Base-by-base conservation (phyloP, 2,888 invertebrate species). In the Idaea aversata region DNA sequence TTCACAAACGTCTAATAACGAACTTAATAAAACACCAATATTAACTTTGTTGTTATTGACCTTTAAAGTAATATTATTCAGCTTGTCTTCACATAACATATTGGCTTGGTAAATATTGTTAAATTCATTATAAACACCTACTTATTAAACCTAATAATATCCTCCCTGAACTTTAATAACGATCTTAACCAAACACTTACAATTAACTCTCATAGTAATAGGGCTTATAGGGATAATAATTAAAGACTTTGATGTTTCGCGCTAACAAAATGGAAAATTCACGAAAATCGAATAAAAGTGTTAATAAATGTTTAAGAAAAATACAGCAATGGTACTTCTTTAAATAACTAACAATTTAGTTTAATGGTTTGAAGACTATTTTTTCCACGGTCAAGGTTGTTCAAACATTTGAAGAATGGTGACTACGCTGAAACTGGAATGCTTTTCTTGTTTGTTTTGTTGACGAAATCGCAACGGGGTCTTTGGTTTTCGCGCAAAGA, bases 81-180 rank as follows among this genome's bases (percentile, higher is more conserved):
- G 58, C 65, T 63, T 57, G 63, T 70, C 68, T 69, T 70, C 65
- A 67, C 66, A 70, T 63, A 65, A 63, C 59, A 63, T 15, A 68
- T 70, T 63, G 70, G 65, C 25, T 70, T 63, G 70, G 65, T 35
- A 65, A 36, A 15, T 57, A 65, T 66, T 66, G 65, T 65, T 60
- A 63, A 69, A 61, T 69, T 65, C 7, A 47, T 47, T 47, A 47
- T 13, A 47, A 47, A 47, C 47, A 47, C 47, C 47, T 13, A 13
- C 47, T 0, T 13, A 25, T 25, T 25, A 13, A 47, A 47, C 47
- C 7, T 47, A 7, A 13, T 47, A 7, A 47, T 13, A 47, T 47
- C 47, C 47, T 10, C 3, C 7, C 47, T 7, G 13, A 47, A 47
- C 13, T 47, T 25, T 25, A 25, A 25, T 25, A 25, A 25, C 25